phyloP scores from a whole-genome alignment of 2,797 vertebrate species.

The Cirrhinus molitorella region DNA sequence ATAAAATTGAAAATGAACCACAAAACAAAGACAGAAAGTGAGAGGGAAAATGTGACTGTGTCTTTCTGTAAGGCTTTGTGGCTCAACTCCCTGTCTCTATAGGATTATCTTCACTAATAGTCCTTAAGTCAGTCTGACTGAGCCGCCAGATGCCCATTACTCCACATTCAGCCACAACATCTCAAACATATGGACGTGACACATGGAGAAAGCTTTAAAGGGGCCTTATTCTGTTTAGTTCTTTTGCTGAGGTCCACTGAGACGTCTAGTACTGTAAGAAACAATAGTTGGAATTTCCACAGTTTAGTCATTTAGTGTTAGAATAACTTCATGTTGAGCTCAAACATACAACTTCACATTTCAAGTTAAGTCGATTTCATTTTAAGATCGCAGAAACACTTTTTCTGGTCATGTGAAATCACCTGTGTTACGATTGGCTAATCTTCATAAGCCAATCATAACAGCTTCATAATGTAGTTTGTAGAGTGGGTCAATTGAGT shows the following conservation, averaged over 20 bases:
- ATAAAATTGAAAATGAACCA: not conserved
- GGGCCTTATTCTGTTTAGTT: not conserved
- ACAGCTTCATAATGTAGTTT: too few relatives aligned
- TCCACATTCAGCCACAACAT: conserved; percentile 61
- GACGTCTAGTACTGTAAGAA: not conserved
- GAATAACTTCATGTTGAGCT: too few relatives aligned
- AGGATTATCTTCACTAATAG: conserved; percentile 80
- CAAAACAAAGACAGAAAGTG: conserved; percentile 15
- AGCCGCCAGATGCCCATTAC: conserved; percentile 77
- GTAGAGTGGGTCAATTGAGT: too few relatives aligned
- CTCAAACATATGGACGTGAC: conserved; percentile 64
- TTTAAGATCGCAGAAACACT: not conserved
- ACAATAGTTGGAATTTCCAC: not conserved
- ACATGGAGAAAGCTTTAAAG: conserved; percentile 48
- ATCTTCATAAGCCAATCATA: too few relatives aligned
- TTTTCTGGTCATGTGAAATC: not conserved
- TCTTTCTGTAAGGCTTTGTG: conserved; percentile 51
- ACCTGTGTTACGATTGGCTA: not conserved
- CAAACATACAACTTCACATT: not conserved
- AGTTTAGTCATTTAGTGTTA: not conserved
- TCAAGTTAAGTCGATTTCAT: not conserved
- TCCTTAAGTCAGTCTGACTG: conserved; percentile 79
- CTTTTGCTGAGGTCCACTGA: not conserved
- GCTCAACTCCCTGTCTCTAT: conserved; percentile 59
- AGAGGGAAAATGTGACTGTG: conserved; percentile 56